Base-by-base conservation (phyloP, 1,140 invertebrate genomes). In the Pseudomyrmex flavicornis region DNA sequence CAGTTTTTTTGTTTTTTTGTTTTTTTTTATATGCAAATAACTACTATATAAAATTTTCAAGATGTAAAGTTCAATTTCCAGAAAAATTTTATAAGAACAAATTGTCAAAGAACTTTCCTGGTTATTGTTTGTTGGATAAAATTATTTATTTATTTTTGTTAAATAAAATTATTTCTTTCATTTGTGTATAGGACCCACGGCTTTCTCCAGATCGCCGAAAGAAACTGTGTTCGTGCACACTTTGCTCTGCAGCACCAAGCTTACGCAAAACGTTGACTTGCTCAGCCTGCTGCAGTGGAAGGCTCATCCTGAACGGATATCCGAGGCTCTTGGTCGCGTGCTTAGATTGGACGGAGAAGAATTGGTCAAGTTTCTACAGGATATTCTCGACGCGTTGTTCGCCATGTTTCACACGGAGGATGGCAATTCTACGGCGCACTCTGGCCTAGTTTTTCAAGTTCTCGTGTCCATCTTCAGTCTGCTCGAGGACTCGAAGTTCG, bases 331-430 rank as follows among this genome's bases (percentile, higher is more conserved):
- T 8, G 96, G 97, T 1, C 95, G 97, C 77, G 96, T 99, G 3
- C 93, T 98, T 68, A 95, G 96, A 1, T 92, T 99, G 0, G 97
- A 98, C 88, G 97, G 97, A 17, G 98, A 99, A 92, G 98, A 99
- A 93, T 95, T 99, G n/a, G 98, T 99, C 0, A 99, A 99, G 94
- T 99, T 99, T 94, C 95, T 99, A 2, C 98, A 99, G 92, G 99
- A 99, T 92, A 98, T 99, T 20, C 94, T 99, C 1, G 99, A 99
- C 92, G 98, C 98, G 0, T 93, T 99, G 0, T 99, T 99, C 92
- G 97, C 98, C 15, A 97, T 99, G 95, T 98, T 99, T 92, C 98
- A 97, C 54, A 98, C 97, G 48, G 98, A 98, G 94, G 97, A 99
- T 92, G 98, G 98, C 1, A 98, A 99, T 91, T 98, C 96, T 1